Conservation (phyloP, 2,888 invertebrate genomes). For the Habrosyne pyritoides region DNA sequence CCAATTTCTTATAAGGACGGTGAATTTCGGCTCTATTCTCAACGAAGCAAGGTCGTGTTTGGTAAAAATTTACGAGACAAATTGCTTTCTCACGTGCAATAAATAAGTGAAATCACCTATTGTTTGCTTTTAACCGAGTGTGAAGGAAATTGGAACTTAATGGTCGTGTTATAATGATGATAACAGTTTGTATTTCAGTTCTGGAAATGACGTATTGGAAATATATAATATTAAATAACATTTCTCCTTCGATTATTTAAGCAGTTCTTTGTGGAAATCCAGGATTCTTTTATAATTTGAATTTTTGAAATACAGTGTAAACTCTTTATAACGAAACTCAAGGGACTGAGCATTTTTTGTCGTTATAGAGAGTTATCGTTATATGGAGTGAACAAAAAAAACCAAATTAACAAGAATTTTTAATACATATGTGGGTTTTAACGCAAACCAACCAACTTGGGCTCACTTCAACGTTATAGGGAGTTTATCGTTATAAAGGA, state of each 20-base stretch:
- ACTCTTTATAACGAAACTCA: too few species aligned
- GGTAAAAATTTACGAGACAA: neutral
- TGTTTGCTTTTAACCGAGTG: conserved; percentile 1
- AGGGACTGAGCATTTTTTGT: too few species aligned
- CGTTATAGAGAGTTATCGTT: too few species aligned
- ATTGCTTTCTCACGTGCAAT: conserved; percentile 4
- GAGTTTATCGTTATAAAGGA: too few species aligned
- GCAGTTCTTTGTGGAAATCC: neutral
- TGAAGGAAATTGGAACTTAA: neutral
- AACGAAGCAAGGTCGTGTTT: neutral
- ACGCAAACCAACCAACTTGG: too few species aligned
- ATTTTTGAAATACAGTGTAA: too few species aligned
- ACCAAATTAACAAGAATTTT: too few species aligned
- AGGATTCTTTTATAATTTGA: too few species aligned
- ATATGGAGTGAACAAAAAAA: too few species aligned
- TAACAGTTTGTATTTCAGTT: neutral
- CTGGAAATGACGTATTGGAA: neutral
- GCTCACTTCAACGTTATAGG: too few species aligned
- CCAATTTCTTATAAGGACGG: neutral
- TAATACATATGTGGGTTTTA: too few species aligned
- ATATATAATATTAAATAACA: too few species aligned
- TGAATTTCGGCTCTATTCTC: neutral
- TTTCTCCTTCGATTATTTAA: neutral
- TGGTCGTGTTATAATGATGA: neutral
- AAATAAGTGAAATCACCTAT: conserved; percentile 4